phyloP scores from a whole-genome alignment of 2,113 vertebrate species.

The Saccopteryx leptura region DNA sequence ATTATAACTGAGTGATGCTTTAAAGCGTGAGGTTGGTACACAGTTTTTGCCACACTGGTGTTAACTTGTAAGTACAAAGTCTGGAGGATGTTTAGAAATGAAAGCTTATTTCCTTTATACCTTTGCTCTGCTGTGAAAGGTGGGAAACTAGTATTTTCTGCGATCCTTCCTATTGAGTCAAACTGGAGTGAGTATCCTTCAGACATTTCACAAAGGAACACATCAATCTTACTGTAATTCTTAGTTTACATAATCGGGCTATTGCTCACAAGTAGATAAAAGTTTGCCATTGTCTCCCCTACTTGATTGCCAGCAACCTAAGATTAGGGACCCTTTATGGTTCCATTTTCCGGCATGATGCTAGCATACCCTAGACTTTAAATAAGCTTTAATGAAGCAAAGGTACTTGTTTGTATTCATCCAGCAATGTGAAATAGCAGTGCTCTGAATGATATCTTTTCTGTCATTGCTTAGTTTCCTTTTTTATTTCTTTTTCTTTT shows the following conservation, averaged over 20 bases:
- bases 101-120: constrained; percentile 14
- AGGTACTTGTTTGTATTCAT: not conserved
- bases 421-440: not conserved
- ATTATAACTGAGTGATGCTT: not conserved
- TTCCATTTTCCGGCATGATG: fast-evolving
- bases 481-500: no score
- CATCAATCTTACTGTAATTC: not conserved
- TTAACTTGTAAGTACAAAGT: not conserved
- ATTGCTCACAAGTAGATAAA: not conserved
- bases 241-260: not conserved
- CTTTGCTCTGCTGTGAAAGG: not conserved
- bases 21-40: not conserved
- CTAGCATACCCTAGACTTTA: not conserved
- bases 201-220: not conserved
- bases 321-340: not conserved
- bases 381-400: not conserved
- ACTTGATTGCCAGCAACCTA: not conserved
- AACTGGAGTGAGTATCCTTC: not conserved
- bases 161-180: not conserved
- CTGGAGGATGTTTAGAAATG: not conserved
- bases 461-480: not conserved
- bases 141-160: not conserved
- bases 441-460: not conserved
- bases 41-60: not conserved
- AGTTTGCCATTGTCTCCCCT: not conserved